Percentiles rank a stretch among this genome's conserved stretches.
Conservation (phyloP, 2,888 invertebrate genomes). For the Morpho deidamia region DNA sequence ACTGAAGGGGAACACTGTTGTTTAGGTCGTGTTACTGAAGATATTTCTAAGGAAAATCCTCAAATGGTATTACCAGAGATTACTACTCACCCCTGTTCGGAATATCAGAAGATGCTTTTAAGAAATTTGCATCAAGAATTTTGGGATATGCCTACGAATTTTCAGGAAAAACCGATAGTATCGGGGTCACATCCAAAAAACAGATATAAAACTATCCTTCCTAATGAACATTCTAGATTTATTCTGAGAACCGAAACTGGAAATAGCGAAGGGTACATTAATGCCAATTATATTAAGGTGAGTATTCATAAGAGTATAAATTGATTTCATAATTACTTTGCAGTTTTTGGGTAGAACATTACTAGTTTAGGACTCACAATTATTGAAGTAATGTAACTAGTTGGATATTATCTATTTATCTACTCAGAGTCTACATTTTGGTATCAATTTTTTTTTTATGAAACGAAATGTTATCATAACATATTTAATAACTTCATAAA, state of each 20-base stretch:
- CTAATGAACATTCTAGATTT: constrained; percentile 92
- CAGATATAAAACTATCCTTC: constrained; percentile 92
- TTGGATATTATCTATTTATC: too few relatives aligned
- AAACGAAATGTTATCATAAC: too few relatives aligned
- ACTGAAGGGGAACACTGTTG: constrained; percentile 56
- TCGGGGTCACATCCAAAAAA: constrained; percentile 94
- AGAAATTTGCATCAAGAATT: constrained; percentile 89
- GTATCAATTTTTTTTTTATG: too few relatives aligned
- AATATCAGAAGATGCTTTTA: constrained; percentile 80
- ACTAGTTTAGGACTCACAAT: not conserved
- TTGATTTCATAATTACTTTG: not conserved
- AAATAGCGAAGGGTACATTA: constrained; percentile 87
- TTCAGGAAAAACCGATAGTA: constrained; percentile 93
- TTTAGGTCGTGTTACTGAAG: constrained; percentile 46
- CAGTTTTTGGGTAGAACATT: not conserved
- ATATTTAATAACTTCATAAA: too few relatives aligned
- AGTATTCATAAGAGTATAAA: constrained; percentile 25
- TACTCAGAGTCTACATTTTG: too few relatives aligned
- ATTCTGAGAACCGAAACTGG: constrained; percentile 77
- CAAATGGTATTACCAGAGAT: constrained; percentile 60
- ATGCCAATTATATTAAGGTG: constrained; percentile 96
- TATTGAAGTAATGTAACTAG: too few relatives aligned
- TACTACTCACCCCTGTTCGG: constrained; percentile 69
- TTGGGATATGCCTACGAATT: constrained; percentile 95
- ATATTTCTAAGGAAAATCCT: constrained; percentile 50